A percentile compares a stretch with the other conserved stretches of the same genome.
phyloP scores from a whole-genome alignment of 2,797 vertebrate species.

The Hybognathus amarus region DNA sequence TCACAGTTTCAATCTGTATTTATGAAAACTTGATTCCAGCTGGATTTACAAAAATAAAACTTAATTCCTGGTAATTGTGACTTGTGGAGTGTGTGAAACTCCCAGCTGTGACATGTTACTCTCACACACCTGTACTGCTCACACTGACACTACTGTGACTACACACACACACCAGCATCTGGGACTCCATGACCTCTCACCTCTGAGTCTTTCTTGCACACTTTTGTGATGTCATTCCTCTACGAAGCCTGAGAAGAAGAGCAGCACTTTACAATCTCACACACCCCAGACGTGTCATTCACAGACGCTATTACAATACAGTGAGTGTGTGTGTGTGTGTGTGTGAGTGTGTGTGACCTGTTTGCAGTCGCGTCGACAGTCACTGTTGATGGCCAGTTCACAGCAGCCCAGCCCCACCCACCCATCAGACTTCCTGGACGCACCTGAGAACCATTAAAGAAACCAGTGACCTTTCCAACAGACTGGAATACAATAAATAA shows the following conservation, averaged over 20 bases:
- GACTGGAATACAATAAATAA: not conserved
- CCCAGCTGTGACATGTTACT: not conserved
- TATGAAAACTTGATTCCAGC: not conserved
- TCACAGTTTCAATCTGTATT: not conserved
- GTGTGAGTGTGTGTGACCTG: slow-evolving; percentile 76
- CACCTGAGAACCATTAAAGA: slow-evolving; percentile 76
- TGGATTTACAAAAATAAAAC: not conserved
- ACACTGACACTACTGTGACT: not conserved
- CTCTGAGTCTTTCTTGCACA: slow-evolving; percentile 97
- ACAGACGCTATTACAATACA: no score
- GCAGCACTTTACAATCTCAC: not conserved
- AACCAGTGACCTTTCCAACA: not conserved
- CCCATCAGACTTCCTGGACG: slow-evolving; percentile 91
- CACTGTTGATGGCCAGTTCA: slow-evolving; percentile 91
- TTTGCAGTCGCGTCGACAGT: slow-evolving; percentile 92
- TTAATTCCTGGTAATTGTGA: not conserved
- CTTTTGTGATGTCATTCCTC: slow-evolving; percentile 92
- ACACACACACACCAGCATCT: not conserved
- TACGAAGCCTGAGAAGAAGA: slow-evolving; percentile 85
- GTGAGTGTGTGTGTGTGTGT: not conserved
- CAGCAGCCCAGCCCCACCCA: slow-evolving; percentile 99
- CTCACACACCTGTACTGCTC: not conserved
- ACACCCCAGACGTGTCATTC: not conserved
- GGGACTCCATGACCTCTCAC: slow-evolving; percentile 69
- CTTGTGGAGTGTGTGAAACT: not conserved